Conservation (phyloP, 2,797 vertebrate species). For the Typhlichthys eigenmanni region DNA sequence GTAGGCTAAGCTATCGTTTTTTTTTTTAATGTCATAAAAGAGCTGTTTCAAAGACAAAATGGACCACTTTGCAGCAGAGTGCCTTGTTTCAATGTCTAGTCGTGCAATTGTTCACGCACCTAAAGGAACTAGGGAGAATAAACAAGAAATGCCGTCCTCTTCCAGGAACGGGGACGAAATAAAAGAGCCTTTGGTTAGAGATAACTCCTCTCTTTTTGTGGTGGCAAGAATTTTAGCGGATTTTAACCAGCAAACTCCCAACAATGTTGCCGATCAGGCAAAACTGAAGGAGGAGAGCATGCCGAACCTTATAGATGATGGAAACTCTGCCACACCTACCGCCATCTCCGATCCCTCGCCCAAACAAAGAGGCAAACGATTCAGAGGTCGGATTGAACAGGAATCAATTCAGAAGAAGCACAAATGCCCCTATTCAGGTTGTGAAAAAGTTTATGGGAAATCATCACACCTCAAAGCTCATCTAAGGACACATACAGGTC, state of each 20-base stretch:
- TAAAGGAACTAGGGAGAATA: conserved; percentile 80
- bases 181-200: conserved; percentile 83
- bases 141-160: conserved; percentile 74
- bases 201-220: conserved; percentile 91
- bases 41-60: conserved; percentile 81
- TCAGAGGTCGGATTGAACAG: conserved; percentile 85
- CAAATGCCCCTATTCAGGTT: conserved; percentile 97
- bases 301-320: conserved; percentile 78
- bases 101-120: conserved; percentile 90
- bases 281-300: conserved; percentile 79
- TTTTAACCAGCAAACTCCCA: conserved; percentile 92
- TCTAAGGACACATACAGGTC: conserved; percentile 99
- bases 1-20: conserved; percentile 54
- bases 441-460: conserved; percentile 99
- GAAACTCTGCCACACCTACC: conserved; percentile 93
- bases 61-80: conserved; percentile 99
- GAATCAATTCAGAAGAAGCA: conserved; percentile 96
- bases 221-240: conserved; percentile 96
- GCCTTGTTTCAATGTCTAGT: conserved; percentile 99
- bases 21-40: conserved; percentile 72
- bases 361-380: conserved; percentile 93
- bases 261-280: conserved; percentile 77
- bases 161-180: conserved; percentile 80
- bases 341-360: conserved; percentile 82
- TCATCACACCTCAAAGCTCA: conserved; percentile 99